Evolutionary conservation across 2,888 invertebrate species (phyloP), one percentile per base, ranked within the genome.

Genomic region (Thymelicus acteon): DNA sequence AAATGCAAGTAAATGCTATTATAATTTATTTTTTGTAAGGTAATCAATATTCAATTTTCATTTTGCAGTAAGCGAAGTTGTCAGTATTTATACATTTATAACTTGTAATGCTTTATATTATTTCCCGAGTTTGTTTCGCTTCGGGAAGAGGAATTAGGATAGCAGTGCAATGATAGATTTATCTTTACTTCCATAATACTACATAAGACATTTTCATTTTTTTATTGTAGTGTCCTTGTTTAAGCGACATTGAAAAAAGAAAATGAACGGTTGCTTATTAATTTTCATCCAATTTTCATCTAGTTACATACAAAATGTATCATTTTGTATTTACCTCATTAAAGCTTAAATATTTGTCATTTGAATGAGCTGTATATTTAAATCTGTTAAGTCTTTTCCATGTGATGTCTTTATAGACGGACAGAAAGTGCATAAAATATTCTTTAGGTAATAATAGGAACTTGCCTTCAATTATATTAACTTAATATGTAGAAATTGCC

Each of bases 1-100:
- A 37, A 57, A 57, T 57, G 57, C 57, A 37, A 37, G 57, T 57
- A 57, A 19, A 57, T 57, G 31, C 52, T 19, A 52, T 19, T 54
- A 12, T 54, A 37, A 37, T 57, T 37, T 57, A 37, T 52, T 52
- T 19, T 57, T 57, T 57, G 57, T 57, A 37, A 37, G 19, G 57
- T 57, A 13, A 57, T 57, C 37, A 37, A 57, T 31, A 12, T 54
- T 54, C 10, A 37, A 54, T 54, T 54, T 24, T 54, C n/a, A 8
- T 54, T 57, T 57, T 57, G 57, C 31, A 37, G 7, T 13, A 10
- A 37, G 31, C 13, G n/a, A 37, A 37, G 19, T 24, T 54, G n/a
- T 57, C 57, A 57, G 57, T 57, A 57, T 57, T 57, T 57, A 37
- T 31, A 57, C 1, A 54, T 10, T 24, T 54, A 24, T 54, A 12